Conservation (phyloP, 2,888 invertebrate species). For the Agrochola litura region DNA sequence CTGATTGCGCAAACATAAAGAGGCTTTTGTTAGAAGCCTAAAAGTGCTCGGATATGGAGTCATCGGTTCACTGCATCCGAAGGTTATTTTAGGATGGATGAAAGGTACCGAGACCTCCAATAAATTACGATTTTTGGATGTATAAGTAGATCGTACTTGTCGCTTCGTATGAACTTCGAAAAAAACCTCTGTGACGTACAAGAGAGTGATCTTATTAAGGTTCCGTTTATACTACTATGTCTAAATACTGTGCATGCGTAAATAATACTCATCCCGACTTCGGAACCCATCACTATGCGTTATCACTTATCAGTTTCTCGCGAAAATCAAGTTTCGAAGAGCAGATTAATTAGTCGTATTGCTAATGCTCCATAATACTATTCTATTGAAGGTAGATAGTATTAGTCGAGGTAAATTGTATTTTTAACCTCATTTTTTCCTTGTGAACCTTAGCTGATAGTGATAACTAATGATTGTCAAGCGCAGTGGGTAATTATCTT, state of each 20-base stretch:
- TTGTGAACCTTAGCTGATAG: conserved; percentile 41
- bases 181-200: not conserved
- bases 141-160: conserved; percentile 1
- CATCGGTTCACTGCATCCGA: conserved; percentile 2
- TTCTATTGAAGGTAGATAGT: not conserved
- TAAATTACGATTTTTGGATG: not conserved
- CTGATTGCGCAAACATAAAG: conserved; percentile 21
- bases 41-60: not conserved
- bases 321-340: not conserved
- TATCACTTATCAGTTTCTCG: conserved; percentile 48
- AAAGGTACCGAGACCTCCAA: not conserved
- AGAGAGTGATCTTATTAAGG: not conserved
- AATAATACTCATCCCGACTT: not conserved
- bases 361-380: not conserved
- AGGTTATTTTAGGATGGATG: conserved; percentile 11
- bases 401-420: conserved; percentile 9
- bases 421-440: conserved; percentile 26
- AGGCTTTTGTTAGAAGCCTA: conserved; percentile 13
- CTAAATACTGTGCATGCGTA: not conserved
- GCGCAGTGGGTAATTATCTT: conserved; percentile 67
- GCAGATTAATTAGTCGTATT: not conserved
- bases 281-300: not conserved
- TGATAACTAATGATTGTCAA: conserved; percentile 61
- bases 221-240: not conserved
- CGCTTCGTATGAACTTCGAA: conserved; percentile 6